A percentile compares a stretch with the other conserved stretches of the same genome.
phyloP scores from a whole-genome alignment of 2,797 vertebrate species.

The Enteromius argenteus region DNA sequence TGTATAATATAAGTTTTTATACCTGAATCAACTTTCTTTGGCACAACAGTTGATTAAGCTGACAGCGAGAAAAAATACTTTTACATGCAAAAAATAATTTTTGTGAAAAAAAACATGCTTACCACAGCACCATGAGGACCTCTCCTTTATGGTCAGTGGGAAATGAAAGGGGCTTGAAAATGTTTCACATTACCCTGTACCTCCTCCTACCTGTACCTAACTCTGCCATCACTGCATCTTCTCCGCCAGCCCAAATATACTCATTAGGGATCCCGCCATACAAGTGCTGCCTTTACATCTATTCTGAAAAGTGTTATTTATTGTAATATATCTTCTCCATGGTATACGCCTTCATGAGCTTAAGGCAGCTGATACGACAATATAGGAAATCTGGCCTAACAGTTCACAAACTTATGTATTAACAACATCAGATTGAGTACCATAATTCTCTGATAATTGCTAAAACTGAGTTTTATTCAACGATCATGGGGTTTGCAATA shows the following conservation, averaged over 20 bases:
- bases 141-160: constrained; percentile 8
- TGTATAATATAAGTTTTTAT: constrained; percentile 30
- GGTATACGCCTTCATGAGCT: background rate
- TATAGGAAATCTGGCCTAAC: background rate
- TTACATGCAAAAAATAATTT: constrained; percentile 34
- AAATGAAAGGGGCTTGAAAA: background rate
- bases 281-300: background rate
- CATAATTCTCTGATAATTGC: background rate
- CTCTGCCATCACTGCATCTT: background rate
- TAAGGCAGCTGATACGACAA: background rate
- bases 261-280: background rate
- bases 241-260: background rate
- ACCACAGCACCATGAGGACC: constrained; percentile 27
- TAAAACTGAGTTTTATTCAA: background rate
- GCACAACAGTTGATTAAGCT: constrained; percentile 37
- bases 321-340: background rate
- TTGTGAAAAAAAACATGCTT: constrained; percentile 42
- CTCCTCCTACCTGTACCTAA: background rate
- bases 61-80: constrained; percentile 34
- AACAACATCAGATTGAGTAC: background rate
- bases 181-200: no score
- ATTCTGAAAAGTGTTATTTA: background rate
- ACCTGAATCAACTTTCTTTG: constrained; percentile 38
- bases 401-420: background rate
- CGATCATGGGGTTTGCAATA: background rate